Evolutionary conservation across 2,797 vertebrate species (phyloP), one percentile per base, ranked within the genome.

Genomic region (Acanthurus lineatus): DNA sequence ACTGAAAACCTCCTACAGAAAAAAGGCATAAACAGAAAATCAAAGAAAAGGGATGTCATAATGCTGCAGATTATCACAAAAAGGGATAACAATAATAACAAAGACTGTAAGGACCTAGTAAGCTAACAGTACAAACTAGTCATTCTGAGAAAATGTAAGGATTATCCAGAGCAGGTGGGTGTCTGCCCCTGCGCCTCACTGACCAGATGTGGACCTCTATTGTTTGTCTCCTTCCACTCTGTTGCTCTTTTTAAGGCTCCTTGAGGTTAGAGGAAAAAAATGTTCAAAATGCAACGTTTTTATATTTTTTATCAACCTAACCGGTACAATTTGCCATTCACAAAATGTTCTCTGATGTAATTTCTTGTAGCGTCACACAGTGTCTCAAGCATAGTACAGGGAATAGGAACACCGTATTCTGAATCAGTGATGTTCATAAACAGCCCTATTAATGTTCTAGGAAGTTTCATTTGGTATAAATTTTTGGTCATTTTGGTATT

Each of bases 201-300:
- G 68, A 69, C 59, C 77, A 79, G 53, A 76, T 76, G 64, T 66
- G 59, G 45, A 51, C 40, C 60, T 63, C 20, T 14, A 35, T 40
- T 77, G 25, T 42, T 28, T 35, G 58, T n/a, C 8, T 52, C 16
- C 49, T 5, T 44, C 16, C 9, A 53, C 4, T 40, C 11, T 62
- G 57, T 40, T 67, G 38, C 9, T 52, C 16, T 47, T 53, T 57
- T 56, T 42, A 51, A 42, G 14, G 25, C 12, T 52, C 8, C 22
- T 0, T 19, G 35, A 25, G 25, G 51, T 9, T 8, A 59, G 52
- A 44, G n/a, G 20, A 65, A 58, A 58, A 48, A 4, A 20, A 3
- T 63, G 15, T 42, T 38, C 12, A 38, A 15, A 42, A 64, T 61
- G 32, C 8, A 28, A 28, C 2, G 14, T 62, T 70, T 8, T n/a